Evolutionary conservation across 1,140 invertebrate species (phyloP).

Genomic region (Neelides sp.): DNA sequence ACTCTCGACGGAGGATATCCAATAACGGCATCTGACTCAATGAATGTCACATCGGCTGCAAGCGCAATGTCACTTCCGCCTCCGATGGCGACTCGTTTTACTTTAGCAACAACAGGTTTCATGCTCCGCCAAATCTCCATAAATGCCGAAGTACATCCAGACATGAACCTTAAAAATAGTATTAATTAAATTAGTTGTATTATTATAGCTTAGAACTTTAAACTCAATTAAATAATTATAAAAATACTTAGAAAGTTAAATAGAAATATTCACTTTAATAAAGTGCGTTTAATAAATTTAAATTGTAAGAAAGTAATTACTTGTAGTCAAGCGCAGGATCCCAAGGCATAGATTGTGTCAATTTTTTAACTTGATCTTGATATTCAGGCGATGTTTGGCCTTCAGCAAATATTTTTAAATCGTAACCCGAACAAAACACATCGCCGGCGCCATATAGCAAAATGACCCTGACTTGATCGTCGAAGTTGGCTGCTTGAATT

Average conservation of each 20-base stretch:
- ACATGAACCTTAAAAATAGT: constrained; percentile 22
- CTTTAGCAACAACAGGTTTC: constrained; percentile 30
- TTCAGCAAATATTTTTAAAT: constrained; percentile 30
- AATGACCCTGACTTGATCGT: constrained; percentile 23
- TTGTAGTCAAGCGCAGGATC: constrained; percentile 27
- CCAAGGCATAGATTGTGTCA: constrained; percentile 27
- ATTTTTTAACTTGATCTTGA: background rate
- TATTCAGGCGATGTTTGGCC: constrained; percentile 2
- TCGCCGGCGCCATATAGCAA: constrained; percentile 28
- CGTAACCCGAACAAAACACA: constrained; percentile 31
- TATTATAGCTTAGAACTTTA: no score
- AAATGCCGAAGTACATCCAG: constrained; percentile 15
- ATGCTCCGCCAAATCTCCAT: constrained; percentile 31
- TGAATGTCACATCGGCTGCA: constrained; percentile 29
- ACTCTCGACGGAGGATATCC: constrained; percentile 31
- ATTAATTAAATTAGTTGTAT: background rate
- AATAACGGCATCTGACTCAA: constrained; percentile 26
- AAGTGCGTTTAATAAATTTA: background rate
- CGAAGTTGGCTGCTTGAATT: constrained; percentile 16
- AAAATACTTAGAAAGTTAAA: background rate
- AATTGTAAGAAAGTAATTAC: background rate
- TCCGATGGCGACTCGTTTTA: constrained; percentile 29
- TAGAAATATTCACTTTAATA: background rate
- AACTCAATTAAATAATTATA: background rate
- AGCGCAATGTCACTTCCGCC: constrained; percentile 32